Evolutionary conservation across 2,888 invertebrate species (phyloP), one percentile per base, ranked within the genome.

Genomic region (Hypena proboscidalis): DNA sequence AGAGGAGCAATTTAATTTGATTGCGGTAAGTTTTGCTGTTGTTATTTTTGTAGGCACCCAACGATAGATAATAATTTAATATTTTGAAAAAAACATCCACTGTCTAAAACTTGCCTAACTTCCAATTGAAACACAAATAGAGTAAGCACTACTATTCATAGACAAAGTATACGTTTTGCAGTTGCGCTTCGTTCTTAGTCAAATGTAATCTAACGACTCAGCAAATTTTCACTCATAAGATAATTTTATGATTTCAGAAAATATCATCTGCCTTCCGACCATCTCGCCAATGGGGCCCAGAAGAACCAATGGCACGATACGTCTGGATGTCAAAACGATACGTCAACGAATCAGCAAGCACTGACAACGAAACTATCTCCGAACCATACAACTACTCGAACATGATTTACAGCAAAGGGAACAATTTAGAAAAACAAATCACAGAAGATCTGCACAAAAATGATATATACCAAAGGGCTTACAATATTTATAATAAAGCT

Each of bases 271-370:
- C 90, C 0, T 90, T 90, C 60, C 78, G 77, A n/a, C 80, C 89
- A 3, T 89, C 90, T 0, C 75, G 87, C 9, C 71, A 87, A 7
- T 90, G 90, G 90, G 90, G 90, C 6, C 90, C 90, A 11, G 89
- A 90, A 58, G 90, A 90, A 55, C 90, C 90, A 1, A 77, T 88
- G 74, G 80, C 85, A 0, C 68, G 90, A 59, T 90, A 90, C 62
- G 74, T 88, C 4, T 90, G 90, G 90, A 90, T 90, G 90, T 86
- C 89, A 8, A 85, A 86, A 67, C 71, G 86, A 53, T 84, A 78
- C 39, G 57, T 76, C 27, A 80, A 79, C 60, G 87, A 85, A 58
- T 71, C 71, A 4, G 54, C 74, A 1, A 84, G 77, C 65, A 74
- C 78, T 4, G 80, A 79, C 50, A 77, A 74, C 53, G 79, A 81